Base-by-base conservation (phyloP, 2,113 vertebrate genomes). In the Arvicanthis niloticus region DNA sequence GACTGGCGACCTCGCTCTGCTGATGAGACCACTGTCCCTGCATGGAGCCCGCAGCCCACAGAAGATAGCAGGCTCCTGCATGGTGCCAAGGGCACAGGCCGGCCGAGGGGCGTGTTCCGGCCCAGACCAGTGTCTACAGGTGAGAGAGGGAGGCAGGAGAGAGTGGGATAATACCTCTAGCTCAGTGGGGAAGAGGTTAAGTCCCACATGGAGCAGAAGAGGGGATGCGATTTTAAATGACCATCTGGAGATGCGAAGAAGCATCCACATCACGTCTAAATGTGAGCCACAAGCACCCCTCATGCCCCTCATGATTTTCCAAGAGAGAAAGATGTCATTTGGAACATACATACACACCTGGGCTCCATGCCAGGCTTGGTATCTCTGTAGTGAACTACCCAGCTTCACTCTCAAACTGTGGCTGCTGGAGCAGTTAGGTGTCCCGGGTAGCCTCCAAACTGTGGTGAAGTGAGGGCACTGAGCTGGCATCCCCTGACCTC, bases 41-140 rank as follows among this genome's bases (percentile, higher is more conserved):
- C 94, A 3, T 97, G 98, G 48, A 99, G 98, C 76, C 22, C 98
- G 62, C 98, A 98, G 58, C 86, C 76, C 72, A 96, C 97, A 42
- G 98, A 99, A 68, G 98, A 97, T 96, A 98, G 37, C 19, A 96
- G 95, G 73, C 97, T 48, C 97, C 9, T 13, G 22, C 98, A 86
- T 98, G 98, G 92, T 1, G 5, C 3, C 9, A 76, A n/a, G 10
- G 76, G 45, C 1, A 0, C 80, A 2, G 65, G 40, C 22, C 70
- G 0, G 34, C 51, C 12, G 0, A 24, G 6, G 34, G 90, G 42
- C 37, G 0, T 34, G 87, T 97, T 90, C 94, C 97, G 99, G 58
- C 99, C 98, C 0, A 99, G 99, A 96, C 99, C 99, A 0, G 99
- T 99, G 96, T 99, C 99, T 82, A 99, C 99, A 99, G 99, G 99